Evolutionary conservation across 2,113 vertebrate species (phyloP).

Genomic region (Machaerirhynchus nigripectus): DNA sequence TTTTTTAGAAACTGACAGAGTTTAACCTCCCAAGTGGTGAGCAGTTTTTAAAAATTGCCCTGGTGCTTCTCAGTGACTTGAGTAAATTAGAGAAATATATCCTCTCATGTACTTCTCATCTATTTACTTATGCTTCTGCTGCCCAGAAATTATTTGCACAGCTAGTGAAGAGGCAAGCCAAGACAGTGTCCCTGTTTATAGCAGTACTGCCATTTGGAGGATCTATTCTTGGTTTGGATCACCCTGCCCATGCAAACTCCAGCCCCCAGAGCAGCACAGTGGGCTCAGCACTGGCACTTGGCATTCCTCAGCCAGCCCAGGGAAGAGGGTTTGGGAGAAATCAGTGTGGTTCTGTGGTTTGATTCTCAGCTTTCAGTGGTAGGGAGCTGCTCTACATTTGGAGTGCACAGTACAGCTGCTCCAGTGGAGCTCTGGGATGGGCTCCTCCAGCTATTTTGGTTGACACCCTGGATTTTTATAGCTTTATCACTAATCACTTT

Average conservation of each 20-base stretch:
- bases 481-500: neutral
- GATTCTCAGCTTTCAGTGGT: neutral
- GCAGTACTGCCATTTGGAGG: neutral
- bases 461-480: neutral
- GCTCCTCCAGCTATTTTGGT: neutral
- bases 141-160: neutral
- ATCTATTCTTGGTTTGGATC: neutral
- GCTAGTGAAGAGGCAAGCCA: neutral
- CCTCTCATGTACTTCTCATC: neutral
- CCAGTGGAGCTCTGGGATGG: neutral
- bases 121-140: neutral
- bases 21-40: neutral
- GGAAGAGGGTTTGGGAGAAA: neutral
- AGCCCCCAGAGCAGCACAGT: neutral
- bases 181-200: neutral
- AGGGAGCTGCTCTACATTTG: neutral
- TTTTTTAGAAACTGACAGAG: neutral
- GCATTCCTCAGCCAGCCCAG: neutral
- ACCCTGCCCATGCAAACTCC: neutral
- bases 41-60: neutral
- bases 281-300: neutral
- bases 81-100: neutral
- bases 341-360: neutral
- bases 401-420: neutral
- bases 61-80: neutral